These are phyloP conservation scores for Siphamia tubifer DNA, from an alignment of 2,113 vertebrate genomes.

Conservation along the genomic window DNA sequence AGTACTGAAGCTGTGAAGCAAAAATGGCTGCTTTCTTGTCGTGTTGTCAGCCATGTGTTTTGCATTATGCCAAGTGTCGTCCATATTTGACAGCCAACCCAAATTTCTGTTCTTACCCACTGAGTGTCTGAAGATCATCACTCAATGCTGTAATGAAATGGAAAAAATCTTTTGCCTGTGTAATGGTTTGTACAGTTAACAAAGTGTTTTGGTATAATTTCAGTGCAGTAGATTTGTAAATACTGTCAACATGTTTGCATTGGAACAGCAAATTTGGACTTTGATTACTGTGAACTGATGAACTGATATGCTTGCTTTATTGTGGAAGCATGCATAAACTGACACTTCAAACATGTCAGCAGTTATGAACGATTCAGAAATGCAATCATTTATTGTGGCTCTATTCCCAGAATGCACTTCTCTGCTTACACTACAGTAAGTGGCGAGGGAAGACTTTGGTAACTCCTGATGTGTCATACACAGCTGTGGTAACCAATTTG, in stretches of 20 bases:
- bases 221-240: conserved; percentile 47
- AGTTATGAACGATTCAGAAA: conserved; percentile 34
- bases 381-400: conserved; percentile 35
- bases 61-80: conserved; percentile 40
- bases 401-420: conserved; percentile 42
- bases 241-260: conserved; percentile 58
- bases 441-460: conserved; percentile 29
- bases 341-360: conserved; percentile 46
- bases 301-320: conserved; percentile 44
- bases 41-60: conserved; percentile 38
- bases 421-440: conserved; percentile 12
- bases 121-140: conserved; percentile 25
- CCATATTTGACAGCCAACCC: conserved; percentile 37
- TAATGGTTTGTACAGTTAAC: conserved; percentile 22
- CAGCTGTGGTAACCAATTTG: conserved; percentile 24
- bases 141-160: neutral
- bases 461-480: conserved; percentile 12
- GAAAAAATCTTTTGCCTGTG: conserved; percentile 28
- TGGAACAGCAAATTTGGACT: conserved; percentile 22
- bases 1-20: conserved; percentile 2
- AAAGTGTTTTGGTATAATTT: conserved; percentile 41
- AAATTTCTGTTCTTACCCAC: conserved; percentile 1
- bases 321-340: conserved; percentile 37
- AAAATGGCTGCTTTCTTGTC: conserved; percentile 1
- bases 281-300: conserved; percentile 55